Base-by-base conservation (phyloP, 2,888 invertebrate species). In the Frankliniella intonsa region DNA sequence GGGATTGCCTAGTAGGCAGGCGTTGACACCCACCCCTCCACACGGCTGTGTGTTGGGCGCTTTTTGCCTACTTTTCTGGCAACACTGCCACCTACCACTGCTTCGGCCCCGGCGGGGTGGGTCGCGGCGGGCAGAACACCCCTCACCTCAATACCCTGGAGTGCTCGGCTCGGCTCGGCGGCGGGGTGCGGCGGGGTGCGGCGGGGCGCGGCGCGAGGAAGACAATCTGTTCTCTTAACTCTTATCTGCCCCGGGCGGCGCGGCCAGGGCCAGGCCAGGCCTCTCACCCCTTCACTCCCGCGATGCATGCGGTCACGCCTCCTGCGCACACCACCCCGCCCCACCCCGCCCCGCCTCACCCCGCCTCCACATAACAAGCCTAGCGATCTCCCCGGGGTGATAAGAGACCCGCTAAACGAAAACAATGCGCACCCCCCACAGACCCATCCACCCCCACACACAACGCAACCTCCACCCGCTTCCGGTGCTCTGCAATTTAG, bases 141-240 rank as follows among this genome's bases (percentile, higher is more conserved):
- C 38, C 38, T 38, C 38, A 38, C 38, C 3, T 38, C 38, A 38
- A 5, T 38, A 38, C 38, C 38, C 5, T 38, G 38, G 38, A 38
- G 38, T 38, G n/a, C n/a, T n/a, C n/a, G 38, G 38, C 19, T 62
- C 62, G 62, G 38, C 38, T 55, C 3, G 10, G 55, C 14, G 55
- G 7, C 7, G 55, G 55, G 10, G 55, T 17, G 55, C 14, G 55
- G 55, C 12, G 10, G 7, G 55, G 51, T 11, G 51, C n/a, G 51
- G 51, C 9, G 51, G 51, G 55, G 22, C 22, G 69, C 69, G n/a
- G n/a, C n/a, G n/a, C 69, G 69, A 76, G 69, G 69, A 76, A 76
- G 69, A 76, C 69, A 76, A 76, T 76, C 69, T 76, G 69, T 76
- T 76, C 69, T 76, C 55, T 55, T 55, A 55, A 19, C 55, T 55